A percentile compares a stretch with the other conserved stretches of the same genome.
These are phyloP conservation scores for Lithosia quadra DNA, from an alignment of 2,888 invertebrate species.

Conservation along the genomic window DNA sequence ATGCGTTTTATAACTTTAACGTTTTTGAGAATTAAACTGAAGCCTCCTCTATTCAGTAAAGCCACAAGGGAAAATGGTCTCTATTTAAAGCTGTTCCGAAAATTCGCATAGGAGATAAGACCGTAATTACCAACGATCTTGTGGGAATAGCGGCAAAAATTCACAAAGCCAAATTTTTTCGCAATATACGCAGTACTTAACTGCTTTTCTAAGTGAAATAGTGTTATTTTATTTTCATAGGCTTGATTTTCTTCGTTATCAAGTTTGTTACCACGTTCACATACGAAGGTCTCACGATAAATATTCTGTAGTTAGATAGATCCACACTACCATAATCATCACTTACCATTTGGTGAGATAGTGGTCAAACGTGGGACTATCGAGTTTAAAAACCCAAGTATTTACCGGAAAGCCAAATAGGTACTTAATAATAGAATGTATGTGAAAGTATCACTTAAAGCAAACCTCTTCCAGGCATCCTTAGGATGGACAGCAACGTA, in stretches of 20 bases:
- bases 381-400: too few relatives aligned
- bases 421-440: too few relatives aligned
- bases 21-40: conserved; percentile 64
- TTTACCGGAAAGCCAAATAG: too few relatives aligned
- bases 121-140: conserved; percentile 76
- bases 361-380: too few relatives aligned
- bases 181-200: conserved; percentile 49
- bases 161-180: conserved; percentile 59
- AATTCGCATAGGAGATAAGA: conserved; percentile 79
- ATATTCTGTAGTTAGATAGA: too few relatives aligned
- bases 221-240: conserved; percentile 37
- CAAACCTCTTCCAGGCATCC: too few relatives aligned
- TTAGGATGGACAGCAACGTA: too few relatives aligned
- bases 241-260: background rate
- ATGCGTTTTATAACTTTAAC: conserved; percentile 64
- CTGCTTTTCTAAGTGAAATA: conserved; percentile 47
- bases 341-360: too few relatives aligned
- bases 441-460: too few relatives aligned
- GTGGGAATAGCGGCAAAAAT: conserved; percentile 64
- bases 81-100: conserved; percentile 81
- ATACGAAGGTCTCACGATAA: background rate
- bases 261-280: background rate
- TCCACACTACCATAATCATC: too few relatives aligned
- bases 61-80: conserved; percentile 74
- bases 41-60: conserved; percentile 58